phyloP scores from a whole-genome alignment of 2,113 vertebrate species.

The Chamaetylas fuelleborni region DNA sequence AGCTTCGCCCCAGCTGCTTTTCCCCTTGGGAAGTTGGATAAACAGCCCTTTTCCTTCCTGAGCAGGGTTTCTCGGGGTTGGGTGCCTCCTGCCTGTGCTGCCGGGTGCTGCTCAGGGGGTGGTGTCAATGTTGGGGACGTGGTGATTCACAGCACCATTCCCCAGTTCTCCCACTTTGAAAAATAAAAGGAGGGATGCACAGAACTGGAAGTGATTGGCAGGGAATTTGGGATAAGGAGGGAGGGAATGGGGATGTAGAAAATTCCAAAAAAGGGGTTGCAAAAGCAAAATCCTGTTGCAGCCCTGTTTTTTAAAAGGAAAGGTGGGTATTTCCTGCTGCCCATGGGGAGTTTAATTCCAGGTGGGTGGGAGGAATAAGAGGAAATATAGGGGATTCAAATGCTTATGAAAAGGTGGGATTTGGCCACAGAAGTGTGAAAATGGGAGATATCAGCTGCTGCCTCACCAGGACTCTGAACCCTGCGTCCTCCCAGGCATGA shows the following conservation, averaged over 20 bases:
- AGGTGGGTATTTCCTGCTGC: neutral
- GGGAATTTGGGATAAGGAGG: neutral
- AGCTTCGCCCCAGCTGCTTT: neutral
- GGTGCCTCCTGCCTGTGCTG: neutral
- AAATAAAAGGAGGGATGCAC: neutral
- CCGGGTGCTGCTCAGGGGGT: neutral
- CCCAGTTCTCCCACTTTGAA: neutral
- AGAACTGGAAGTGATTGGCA: neutral
- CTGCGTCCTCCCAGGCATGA: neutral
- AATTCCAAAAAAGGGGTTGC: neutral
- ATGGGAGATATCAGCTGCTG: neutral
- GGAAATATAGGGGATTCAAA: neutral
- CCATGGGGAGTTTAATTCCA: neutral
- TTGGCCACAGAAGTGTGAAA: neutral
- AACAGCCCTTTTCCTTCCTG: conserved; percentile 40
- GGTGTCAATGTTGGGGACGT: fast-evolving
- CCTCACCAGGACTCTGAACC: neutral
- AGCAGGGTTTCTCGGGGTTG: neutral
- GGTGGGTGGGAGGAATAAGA: neutral
- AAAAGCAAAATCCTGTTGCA: neutral
- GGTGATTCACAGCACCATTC: fast-evolving
- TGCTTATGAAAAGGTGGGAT: neutral
- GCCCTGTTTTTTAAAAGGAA: neutral
- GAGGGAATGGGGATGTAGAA: neutral
- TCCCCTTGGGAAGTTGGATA: conserved; percentile 20